Base-by-base conservation (phyloP, 2,797 vertebrate genomes). In the Acanthiza pusilla region DNA sequence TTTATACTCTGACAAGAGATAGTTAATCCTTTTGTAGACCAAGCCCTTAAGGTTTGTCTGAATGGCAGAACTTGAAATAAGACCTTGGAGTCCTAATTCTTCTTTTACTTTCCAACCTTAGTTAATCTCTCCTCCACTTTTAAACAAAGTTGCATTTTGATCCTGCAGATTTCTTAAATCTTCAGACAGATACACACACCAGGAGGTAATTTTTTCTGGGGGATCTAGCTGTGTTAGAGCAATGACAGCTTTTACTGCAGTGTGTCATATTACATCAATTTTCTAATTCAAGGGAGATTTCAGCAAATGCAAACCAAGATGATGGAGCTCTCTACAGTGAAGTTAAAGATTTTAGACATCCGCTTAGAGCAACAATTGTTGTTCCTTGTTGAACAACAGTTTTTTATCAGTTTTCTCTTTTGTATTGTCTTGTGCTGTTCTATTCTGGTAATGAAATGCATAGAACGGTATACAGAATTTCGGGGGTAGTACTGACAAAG, bases 261-360 rank as follows among this genome's bases (percentile, higher is more conserved):
- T 58, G 27, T 79, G 85, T 77, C 68, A 70, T 67, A 34, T 63
- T 85, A 72, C 72, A 88, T 90, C 75, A 91, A 27, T 93, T 92
- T 96, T 88, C 79, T 85, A 72, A 91, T 67, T 84, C 76, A 84
- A 73, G 78, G 10, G 53, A 81, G 70, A 85, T 76, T 91, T 93
- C 63, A 78, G 70, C 62, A 86, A 93, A 75, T 63, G 60, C 34
- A 90, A 88, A 91, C 51, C 53, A 76, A 91, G 70, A 88, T 1
- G 9, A 68, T 55, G 62, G 91, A 91, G 45, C 55, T 86, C n/a
- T 82, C 66, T 83, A 7, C 43, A 54, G 66, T 38, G 60, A 85
- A 93, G 36, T 66, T 91, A 75, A 84, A 95, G 84, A 73, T 94
- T 96, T 94, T 63, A 83, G 89, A 75, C 65, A 58, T 85, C 32